Base-by-base conservation (phyloP, 2,113 vertebrate genomes). In the Xiphophorus couchianus region DNA sequence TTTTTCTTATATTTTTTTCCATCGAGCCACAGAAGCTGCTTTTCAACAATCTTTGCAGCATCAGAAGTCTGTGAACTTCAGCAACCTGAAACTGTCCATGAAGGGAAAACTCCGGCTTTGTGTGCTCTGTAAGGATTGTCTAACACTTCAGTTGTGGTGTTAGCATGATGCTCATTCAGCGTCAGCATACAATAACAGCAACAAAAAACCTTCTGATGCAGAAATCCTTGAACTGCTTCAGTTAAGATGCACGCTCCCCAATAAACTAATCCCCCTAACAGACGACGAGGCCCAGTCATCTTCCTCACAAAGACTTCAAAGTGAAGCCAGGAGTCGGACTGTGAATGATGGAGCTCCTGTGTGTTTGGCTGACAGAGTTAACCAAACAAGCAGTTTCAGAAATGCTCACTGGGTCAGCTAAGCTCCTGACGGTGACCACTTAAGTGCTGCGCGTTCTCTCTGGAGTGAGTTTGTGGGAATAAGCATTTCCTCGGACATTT, bases 401-500 rank as follows among this genome's bases (percentile, higher is more conserved):
- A 88, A 79, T 77, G 87, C 83, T 84, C 65, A 68, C 82, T 84
- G 80, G 76, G 68, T 66, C 64, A 30, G 87, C 82, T 92, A 93
- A 94, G 88, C 92, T 91, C 74, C 81, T 81, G 86, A 81, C 70
- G 89, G 86, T 90, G 90, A 86, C 85, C 86, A 84, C 79, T 84
- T 81, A 80, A 88, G 86, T 83, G 84, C 88, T 75, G 62, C 14
- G 64, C 77, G 71, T 78, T 63, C 71, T 71, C 83, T 89, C 86
- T 71, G 71, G 68, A 72, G 70, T 79, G 70, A 63, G 76, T 91
- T 91, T 87, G 78, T 62, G 65, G 62, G 74, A 87, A 86, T 88
- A 92, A 90, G 90, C 92, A 90, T 75, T 91, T 93, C 86, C 86
- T 81, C 73, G 68, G 85, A 90, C 81, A 70, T 87, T 81, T 72